A percentile compares a stretch with the other conserved stretches of the same genome.
Conservation (phyloP, 2,888 invertebrate genomes). For the Nephrocerus scutellatus region DNA sequence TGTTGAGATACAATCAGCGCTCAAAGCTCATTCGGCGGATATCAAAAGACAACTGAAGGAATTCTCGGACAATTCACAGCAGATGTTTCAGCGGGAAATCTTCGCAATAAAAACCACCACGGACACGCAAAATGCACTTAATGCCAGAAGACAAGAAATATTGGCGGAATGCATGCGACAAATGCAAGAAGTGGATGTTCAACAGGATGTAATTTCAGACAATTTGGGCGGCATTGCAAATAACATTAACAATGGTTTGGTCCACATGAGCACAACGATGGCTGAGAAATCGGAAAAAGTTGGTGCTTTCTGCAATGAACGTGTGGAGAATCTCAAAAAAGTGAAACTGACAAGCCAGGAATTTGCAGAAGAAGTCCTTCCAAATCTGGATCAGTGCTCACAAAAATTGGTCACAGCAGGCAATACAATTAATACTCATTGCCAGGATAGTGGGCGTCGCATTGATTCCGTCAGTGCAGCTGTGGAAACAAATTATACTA, state of each 20-base stretch:
- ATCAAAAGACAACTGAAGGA: slow-evolving; percentile 26
- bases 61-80: slow-evolving; percentile 18
- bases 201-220: slow-evolving; percentile 34
- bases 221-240: slow-evolving; percentile 27
- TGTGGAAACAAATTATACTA: slow-evolving; percentile 17
- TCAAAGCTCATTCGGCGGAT: slow-evolving; percentile 25
- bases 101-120: slow-evolving; percentile 24
- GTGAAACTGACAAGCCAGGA: too few species aligned
- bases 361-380: not conserved
- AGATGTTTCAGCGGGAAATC: slow-evolving; percentile 18
- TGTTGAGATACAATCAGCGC: slow-evolving; percentile 20
- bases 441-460: slow-evolving; percentile 24
- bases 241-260: slow-evolving; percentile 29
- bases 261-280: slow-evolving; percentile 2
- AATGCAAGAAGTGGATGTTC: slow-evolving; percentile 45
- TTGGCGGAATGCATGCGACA: slow-evolving; percentile 35
- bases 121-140: slow-evolving; percentile 27
- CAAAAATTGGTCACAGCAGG: not conserved
- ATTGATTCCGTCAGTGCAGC: slow-evolving; percentile 11
- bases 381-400: not conserved
- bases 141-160: slow-evolving; percentile 27
- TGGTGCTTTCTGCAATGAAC: slow-evolving; percentile 9
- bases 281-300: slow-evolving; percentile 6
- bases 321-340: slow-evolving; percentile 9
- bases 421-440: slow-evolving; percentile 28